Conservation (phyloP, 2,888 invertebrate species). For the Apodemia mormo region DNA sequence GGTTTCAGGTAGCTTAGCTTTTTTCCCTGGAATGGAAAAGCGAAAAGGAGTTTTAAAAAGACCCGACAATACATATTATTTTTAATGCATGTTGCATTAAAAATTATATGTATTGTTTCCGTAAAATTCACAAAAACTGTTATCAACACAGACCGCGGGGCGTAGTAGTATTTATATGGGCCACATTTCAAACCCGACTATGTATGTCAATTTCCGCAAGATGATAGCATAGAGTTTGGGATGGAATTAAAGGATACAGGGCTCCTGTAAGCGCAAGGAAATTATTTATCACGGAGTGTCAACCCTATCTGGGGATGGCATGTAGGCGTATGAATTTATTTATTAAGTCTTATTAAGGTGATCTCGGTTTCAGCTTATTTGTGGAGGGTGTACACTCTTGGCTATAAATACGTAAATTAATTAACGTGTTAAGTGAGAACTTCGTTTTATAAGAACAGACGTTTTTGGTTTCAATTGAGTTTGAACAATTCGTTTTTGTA, state of each 20-base stretch:
- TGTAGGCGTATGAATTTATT: neutral
- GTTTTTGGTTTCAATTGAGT: too few species aligned
- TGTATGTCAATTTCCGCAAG: slow-evolving; percentile 5
- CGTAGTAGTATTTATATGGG: neutral
- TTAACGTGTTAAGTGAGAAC: neutral
- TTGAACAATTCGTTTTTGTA: too few species aligned
- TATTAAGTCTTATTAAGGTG: neutral
- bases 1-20: too few species aligned
- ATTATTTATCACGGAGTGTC: slow-evolving; percentile 1
- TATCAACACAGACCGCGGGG: neutral
- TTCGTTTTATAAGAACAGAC: too few species aligned
- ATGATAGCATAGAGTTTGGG: neutral
- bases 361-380: neutral
- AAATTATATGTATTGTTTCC: too few species aligned
- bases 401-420: neutral
- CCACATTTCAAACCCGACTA: neutral
- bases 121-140: too few species aligned
- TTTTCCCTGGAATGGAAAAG: too few species aligned
- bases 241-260: slow-evolving; percentile 1
- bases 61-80: too few species aligned
- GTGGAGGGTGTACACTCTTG: neutral
- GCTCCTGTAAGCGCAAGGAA: neutral
- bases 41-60: too few species aligned
- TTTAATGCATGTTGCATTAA: too few species aligned
- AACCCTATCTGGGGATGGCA: neutral